Evolutionary conservation across 1,140 invertebrate genomes (phyloP), one percentile per base, ranked within the genome.

Genomic region (Pseudomyrmex sp.): DNA sequence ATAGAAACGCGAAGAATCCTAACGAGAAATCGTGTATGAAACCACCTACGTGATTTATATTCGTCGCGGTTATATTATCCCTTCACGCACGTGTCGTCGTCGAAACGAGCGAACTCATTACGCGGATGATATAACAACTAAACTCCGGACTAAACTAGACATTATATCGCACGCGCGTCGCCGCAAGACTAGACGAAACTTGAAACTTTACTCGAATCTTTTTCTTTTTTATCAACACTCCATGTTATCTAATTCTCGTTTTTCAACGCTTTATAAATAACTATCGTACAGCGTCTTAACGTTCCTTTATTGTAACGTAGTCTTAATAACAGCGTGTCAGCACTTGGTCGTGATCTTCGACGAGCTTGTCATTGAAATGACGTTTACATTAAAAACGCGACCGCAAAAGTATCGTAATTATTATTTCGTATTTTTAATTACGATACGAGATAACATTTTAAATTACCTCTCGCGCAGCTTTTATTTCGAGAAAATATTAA

Each of bases 21-120:
- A 63, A 52, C 18, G 20, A 35, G 35, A 63, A 50, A 23, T 52
- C 18, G 15, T 18, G 50, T 75, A 15, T 26, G 59, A 50, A 63
- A 62, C 62, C 23, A 52, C 23, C 5, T 50, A 62, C 23, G 13
- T 44, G n/a, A 63, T 75, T n/a, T 50, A 75, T 8, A 61, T 48
- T 44, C 20, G 46, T 61, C 13, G 35, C 35, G 13, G 5, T 35
- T 35, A 35, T 15, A 59, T 61, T 48, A 74, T 48, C 4, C 72
- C 18, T 18, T 15, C 8, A 59, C 35, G 35, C 56, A 61, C 44
- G 70, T 73, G 54, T 10, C 70, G 20, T 59, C 13, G 35, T 23
- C 35, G 20, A 61, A 26, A 15, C n/a, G 58, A 48, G 44, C 10
- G 44, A 13, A 46, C 61, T 8, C 44, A 44, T 58, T 35, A 58